Percentiles rank a stretch among this genome's conserved stretches.
Conservation (phyloP, 2,797 vertebrate species). For the Mastacembelus armatus region DNA sequence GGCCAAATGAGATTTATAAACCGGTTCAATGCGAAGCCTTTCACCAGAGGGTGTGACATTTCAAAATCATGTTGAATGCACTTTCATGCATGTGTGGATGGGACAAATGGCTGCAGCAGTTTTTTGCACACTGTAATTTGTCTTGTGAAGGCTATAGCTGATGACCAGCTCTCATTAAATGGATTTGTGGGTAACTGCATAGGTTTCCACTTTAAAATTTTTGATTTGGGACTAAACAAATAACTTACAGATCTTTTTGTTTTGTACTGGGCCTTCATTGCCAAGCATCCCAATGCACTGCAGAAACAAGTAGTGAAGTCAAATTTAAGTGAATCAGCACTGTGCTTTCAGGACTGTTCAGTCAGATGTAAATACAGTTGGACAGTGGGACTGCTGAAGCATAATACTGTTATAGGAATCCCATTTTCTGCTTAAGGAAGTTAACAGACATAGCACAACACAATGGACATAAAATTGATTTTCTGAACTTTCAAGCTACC, state of each 20-base stretch:
- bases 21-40: constrained; percentile 35
- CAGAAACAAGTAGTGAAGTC: constrained; percentile 7
- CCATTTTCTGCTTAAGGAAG: constrained; percentile 50
- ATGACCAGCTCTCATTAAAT: constrained; percentile 12
- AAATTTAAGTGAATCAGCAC: neutral
- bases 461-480: constrained; percentile 43
- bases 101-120: constrained; percentile 9
- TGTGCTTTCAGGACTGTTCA: constrained; percentile 20
- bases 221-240: constrained; percentile 10
- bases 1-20: constrained; percentile 59
- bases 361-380: constrained; percentile 33
- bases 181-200: neutral
- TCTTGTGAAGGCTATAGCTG: constrained; percentile 4
- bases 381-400: constrained; percentile 23
- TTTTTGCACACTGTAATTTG: constrained; percentile 40
- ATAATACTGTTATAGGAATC: constrained; percentile 42
- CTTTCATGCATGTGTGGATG: constrained; percentile 52
- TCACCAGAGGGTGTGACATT: constrained; percentile 18
- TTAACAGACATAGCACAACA: constrained; percentile 52
- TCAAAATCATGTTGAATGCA: constrained; percentile 39
- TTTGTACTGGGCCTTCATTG: neutral
- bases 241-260: constrained; percentile 4
- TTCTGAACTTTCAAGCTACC: constrained; percentile 41
- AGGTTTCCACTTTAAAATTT: constrained; percentile 2
- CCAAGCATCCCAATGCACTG: neutral